These are phyloP conservation scores for Malaclemys terrapin DNA, from an alignment of 2,113 vertebrate species.

Conservation along the genomic window DNA sequence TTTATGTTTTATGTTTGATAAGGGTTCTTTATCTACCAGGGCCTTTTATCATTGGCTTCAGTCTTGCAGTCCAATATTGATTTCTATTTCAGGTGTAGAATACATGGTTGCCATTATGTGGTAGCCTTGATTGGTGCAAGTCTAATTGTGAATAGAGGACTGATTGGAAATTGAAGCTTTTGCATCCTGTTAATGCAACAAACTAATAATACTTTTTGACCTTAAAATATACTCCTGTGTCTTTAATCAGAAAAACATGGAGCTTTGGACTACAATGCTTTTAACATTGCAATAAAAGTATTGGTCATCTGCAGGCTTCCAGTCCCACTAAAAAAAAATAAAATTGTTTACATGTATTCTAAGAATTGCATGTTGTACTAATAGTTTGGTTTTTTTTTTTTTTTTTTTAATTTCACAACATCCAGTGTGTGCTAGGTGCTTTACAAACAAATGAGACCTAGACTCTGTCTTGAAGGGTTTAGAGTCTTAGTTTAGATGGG, in stretches of 20 bases:
- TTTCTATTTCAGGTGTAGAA: constrained; percentile 65
- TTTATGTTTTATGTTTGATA: neutral
- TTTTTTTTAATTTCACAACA: neutral
- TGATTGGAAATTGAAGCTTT: constrained; percentile 1
- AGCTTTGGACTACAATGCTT: neutral
- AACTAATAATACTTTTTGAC: neutral
- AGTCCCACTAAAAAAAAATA: neutral
- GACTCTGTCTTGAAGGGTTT: neutral
- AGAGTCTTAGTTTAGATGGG: neutral
- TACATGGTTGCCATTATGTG: constrained; percentile 46
- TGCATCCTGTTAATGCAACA: neutral
- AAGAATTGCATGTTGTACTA: neutral
- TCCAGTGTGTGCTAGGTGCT: neutral
- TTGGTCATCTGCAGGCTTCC: neutral
- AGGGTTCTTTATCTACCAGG: constrained; percentile 65
- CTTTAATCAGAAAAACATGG: neutral
- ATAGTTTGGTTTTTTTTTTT: neutral
- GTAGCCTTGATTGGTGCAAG: constrained; percentile 2
- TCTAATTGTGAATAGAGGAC: neutral
- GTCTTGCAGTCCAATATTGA: constrained; percentile 70
- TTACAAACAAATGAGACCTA: accelerated
- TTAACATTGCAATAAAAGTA: neutral
- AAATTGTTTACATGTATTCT: neutral
- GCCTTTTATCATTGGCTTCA: constrained; percentile 67
- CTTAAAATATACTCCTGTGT: neutral